phyloP scores from a whole-genome alignment of 2,888 invertebrate genomes.

The Rhimphoctona megacephalus region DNA sequence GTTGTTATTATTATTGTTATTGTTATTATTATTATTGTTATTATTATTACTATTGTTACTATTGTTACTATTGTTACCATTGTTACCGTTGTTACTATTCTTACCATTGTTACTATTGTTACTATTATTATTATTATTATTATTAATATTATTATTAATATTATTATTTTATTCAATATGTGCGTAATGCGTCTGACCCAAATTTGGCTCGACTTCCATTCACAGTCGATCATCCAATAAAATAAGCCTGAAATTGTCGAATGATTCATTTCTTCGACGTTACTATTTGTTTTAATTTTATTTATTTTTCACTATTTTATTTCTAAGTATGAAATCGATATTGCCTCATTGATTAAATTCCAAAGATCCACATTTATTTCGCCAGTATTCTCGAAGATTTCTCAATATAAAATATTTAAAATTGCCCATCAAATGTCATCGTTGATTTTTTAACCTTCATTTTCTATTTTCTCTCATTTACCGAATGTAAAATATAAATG shows the following conservation, averaged over 20 bases:
- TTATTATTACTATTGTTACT: conserved; percentile 12
- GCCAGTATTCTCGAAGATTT: neutral
- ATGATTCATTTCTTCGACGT: neutral
- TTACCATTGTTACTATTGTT: no score
- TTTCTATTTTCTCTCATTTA: neutral
- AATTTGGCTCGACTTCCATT: conserved; percentile 30
- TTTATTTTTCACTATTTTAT: neutral
- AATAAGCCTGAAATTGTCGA: neutral
- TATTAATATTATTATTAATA: conserved; percentile 1
- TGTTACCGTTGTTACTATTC: no score
- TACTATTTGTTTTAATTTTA: neutral
- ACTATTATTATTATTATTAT: conserved; percentile 2
- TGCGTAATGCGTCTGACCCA: conserved; percentile 57
- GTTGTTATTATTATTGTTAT: neutral
- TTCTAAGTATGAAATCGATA: neutral
- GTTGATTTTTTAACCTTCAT: neutral
- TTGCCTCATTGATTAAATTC: neutral
- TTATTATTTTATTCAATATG: conserved; percentile 32
- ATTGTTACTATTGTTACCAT: no score
- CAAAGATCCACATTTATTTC: neutral
- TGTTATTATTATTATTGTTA: neutral
- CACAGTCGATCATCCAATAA: neutral
- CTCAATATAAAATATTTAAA: neutral
- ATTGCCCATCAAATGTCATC: neutral
- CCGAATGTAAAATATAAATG: neutral